Evolutionary conservation across 2,888 invertebrate species (phyloP).

Genomic region (Blera fallax): DNA sequence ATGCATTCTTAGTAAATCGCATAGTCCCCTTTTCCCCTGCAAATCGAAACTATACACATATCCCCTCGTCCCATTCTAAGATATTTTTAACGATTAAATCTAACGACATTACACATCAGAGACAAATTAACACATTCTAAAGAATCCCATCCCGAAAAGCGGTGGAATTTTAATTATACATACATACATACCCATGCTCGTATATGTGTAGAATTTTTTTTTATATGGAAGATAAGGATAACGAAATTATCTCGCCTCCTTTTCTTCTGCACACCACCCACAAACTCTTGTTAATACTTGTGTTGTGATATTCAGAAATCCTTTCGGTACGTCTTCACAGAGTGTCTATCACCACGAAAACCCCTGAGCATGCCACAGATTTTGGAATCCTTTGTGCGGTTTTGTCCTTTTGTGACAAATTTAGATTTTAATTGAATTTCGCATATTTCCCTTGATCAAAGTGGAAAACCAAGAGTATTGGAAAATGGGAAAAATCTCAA

Average conservation of each 20-base stretch:
- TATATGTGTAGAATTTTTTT: constrained; percentile 3
- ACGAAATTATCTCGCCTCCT: constrained; percentile 45
- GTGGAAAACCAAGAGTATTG: constrained; percentile 53
- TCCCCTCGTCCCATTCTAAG: background rate
- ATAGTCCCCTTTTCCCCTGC: background rate
- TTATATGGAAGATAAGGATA: constrained; percentile 52
- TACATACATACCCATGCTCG: background rate
- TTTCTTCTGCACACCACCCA: background rate
- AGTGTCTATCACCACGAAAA: constrained; percentile 51
- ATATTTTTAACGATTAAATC: constrained; percentile 36
- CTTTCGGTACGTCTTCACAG: constrained; percentile 60
- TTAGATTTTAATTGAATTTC: constrained; percentile 73
- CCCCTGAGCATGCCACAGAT: constrained; percentile 69
- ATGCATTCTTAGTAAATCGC: background rate
- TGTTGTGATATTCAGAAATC: constrained; percentile 65
- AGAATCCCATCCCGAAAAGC: background rate
- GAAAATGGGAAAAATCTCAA: constrained; percentile 36
- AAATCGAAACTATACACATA: background rate
- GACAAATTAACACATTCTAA: constrained; percentile 59
- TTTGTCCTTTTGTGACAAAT: constrained; percentile 72
- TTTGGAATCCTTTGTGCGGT: constrained; percentile 70
- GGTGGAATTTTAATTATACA: constrained; percentile 65
- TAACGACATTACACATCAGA: constrained; percentile 48
- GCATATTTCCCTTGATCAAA: constrained; percentile 72
- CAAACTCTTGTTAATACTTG: constrained; percentile 44